Percentiles rank a stretch among this genome's conserved stretches.
phyloP scores from a whole-genome alignment of 2,113 vertebrate species.

The Columbina picui region DNA sequence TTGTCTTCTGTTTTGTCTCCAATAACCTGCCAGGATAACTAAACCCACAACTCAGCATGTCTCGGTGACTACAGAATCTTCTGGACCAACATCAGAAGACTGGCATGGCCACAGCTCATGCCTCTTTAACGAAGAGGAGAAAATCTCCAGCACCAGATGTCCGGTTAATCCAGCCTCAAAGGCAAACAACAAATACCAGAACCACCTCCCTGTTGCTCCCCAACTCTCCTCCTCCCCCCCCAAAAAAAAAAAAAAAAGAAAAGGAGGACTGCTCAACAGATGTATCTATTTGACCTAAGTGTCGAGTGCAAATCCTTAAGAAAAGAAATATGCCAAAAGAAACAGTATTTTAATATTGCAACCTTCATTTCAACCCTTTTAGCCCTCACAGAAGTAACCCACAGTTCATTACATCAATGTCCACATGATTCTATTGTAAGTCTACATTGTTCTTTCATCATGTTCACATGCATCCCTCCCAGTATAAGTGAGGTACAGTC shows the following conservation, averaged over 20 bases:
- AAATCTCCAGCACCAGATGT: conserved; percentile 57
- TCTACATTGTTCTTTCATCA: fast-evolving
- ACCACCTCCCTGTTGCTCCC: background rate
- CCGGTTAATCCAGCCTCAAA: conserved; percentile 47
- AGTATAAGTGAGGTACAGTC: fast-evolving
- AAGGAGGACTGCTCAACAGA: background rate
- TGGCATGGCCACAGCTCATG: conserved; percentile 28
- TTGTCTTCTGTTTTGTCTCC: conserved; percentile 43
- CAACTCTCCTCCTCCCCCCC: background rate
- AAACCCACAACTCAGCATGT: conserved; percentile 32
- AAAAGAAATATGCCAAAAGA: background rate
- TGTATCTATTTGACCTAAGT: background rate
- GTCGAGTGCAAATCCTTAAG: background rate
- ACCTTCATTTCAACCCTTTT: background rate
- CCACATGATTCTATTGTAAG: background rate
- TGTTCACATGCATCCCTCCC: fast-evolving
- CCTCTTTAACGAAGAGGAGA: background rate
- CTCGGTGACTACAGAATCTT: conserved; percentile 21
- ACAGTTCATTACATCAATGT: fast-evolving
- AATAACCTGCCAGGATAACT: conserved; percentile 54
- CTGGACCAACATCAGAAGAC: conserved; percentile 61
- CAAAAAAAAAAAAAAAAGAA: background rate
- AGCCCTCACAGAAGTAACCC: background rate
- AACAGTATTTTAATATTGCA: background rate
- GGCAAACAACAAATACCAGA: background rate